Evolutionary conservation across 2,113 vertebrate species (phyloP), one percentile per base, ranked within the genome.

Genomic region (Hippocampus comes): DNA sequence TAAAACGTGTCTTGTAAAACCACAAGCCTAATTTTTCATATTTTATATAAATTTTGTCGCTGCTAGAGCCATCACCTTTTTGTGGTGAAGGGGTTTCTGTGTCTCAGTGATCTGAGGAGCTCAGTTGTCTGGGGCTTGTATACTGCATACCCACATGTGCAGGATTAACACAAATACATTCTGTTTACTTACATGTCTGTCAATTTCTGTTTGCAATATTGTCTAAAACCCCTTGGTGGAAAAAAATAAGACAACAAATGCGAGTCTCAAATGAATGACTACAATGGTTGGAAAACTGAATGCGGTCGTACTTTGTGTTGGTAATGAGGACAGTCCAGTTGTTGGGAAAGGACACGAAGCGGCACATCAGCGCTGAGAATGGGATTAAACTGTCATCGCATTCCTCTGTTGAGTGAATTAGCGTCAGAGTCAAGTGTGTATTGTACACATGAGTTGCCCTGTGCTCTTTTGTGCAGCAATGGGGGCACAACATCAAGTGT

Each of bases 401-500:
- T 21, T 66, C 43, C 64, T 66, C 38, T 27, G 42, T 46, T 66
- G n/a, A 46, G 42, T 25, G 41, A 66, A 66, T 46, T 46, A 27
- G 41, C 41, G 25, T 46, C 63, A 48, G 42, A 48, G 43, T 48
- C 64, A 48, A 66, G 42, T 48, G 43, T 65, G n/a, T 65, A n/a
- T 15, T 43, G 63, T 48, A 66, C 64, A 66, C 64, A 25, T 9
- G 7, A 48, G 14, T 48, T 42, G n/a, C 43, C n/a, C 21, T 6
- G 63, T 23, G 63, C 42, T 18, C 63, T 38, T 27, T 17, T 18
- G n/a, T 27, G 46, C 9, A 21, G 30, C 56, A 60, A 57, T 21
- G 27, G 17, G 41, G 57, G 63, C 59, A 63, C 63, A 77, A 71
- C 74, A 66, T 49, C 72, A 64, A 23, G 41, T 27, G 21, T 38